Percentiles rank a stretch among this genome's conserved stretches.
phyloP scores from a whole-genome alignment of 2,888 invertebrate genomes.

The Pandemis heparana region DNA sequence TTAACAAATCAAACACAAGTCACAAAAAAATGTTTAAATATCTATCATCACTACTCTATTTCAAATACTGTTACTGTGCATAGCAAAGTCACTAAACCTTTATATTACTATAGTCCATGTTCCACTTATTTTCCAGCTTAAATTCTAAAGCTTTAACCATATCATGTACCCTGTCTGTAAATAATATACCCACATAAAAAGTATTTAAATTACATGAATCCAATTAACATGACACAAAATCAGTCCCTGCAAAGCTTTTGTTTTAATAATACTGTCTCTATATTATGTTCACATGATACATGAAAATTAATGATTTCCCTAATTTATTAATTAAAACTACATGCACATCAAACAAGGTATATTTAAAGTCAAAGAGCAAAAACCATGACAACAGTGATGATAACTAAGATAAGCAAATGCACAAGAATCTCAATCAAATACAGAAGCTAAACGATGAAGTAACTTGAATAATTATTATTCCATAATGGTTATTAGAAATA shows the following conservation, averaged over 20 bases:
- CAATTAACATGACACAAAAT: neutral
- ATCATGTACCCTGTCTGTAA: neutral
- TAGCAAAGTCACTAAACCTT: no score
- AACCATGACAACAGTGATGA: conserved; percentile 11
- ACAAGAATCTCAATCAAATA: neutral
- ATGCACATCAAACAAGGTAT: conserved; percentile 18
- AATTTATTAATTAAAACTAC: neutral
- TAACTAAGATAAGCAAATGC: neutral
- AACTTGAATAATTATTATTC: neutral
- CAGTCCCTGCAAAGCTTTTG: neutral
- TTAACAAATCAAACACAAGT: no score
- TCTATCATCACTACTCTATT: no score
- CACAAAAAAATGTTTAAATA: no score
- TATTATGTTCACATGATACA: neutral
- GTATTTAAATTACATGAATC: neutral
- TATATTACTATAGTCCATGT: neutral
- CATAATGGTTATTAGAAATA: neutral
- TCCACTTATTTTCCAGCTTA: neutral
- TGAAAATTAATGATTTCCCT: neutral
- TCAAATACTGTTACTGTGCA: no score
- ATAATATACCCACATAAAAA: neutral
- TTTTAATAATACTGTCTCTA: neutral
- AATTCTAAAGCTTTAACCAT: neutral
- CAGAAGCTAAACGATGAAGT: neutral
- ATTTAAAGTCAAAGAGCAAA: conserved; percentile 23